phyloP scores from a whole-genome alignment of 2,113 vertebrate genomes.

The Panthera leo region DNA sequence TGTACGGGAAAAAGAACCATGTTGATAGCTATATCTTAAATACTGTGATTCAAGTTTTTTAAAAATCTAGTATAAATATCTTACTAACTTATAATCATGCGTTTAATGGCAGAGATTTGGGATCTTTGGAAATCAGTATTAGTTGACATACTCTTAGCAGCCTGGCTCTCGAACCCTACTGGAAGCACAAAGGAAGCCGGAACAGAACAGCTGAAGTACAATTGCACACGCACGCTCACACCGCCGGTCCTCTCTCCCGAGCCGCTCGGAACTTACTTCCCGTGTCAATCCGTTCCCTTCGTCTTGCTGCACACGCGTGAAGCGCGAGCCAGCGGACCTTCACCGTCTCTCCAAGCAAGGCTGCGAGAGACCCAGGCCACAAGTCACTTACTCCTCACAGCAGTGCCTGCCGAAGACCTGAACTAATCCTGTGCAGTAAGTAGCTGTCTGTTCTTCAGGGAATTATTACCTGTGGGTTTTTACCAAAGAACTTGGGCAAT shows the following conservation, averaged over 20 bases:
- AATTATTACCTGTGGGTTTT: neutral
- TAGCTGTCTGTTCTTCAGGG: neutral
- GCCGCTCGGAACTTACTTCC: neutral
- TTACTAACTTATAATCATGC: neutral
- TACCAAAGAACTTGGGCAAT: constrained; percentile 50
- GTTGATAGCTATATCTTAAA: neutral
- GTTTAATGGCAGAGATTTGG: neutral
- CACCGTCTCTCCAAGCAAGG: neutral
- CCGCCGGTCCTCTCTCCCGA: neutral
- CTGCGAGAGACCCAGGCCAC: neutral
- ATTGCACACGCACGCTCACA: rapidly evolving
- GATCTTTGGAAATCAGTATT: neutral
- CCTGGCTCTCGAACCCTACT: neutral
- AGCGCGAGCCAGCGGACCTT: neutral
- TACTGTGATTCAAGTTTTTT: constrained; percentile 49
- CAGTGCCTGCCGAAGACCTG: neutral
- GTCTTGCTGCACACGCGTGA: rapidly evolving
- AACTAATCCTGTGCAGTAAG: neutral
- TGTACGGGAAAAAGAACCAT: neutral
- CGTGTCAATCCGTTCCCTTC: rapidly evolving
- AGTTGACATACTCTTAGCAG: neutral
- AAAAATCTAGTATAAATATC: neutral
- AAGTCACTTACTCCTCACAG: rapidly evolving
- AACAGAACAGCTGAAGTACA: rapidly evolving
- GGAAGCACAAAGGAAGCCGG: neutral